Evolutionary conservation across 1,140 invertebrate species (phyloP), one percentile per base, ranked within the genome.

Genomic region (Charaxes varanes): DNA sequence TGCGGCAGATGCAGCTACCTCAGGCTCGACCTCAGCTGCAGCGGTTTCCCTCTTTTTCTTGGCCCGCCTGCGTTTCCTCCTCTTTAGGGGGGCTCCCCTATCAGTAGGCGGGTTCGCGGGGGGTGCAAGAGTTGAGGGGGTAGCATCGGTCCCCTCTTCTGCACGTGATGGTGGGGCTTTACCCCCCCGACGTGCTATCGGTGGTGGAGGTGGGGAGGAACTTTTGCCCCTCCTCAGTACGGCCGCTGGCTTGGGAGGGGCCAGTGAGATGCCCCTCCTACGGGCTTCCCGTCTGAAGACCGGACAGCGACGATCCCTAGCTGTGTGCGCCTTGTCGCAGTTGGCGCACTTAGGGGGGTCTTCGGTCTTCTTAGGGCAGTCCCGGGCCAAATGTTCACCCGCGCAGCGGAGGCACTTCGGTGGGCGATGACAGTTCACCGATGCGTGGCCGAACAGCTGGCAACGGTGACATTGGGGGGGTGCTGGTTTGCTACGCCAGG

Each of bases 381-480:
- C 18, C 8, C 15, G 15, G 6, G 31, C 41, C 4, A 1, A 6
- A 6, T 34, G 32, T 5, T 34, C 18, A 6, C 19, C 33, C 7
- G 10, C 21, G 14, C 33, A 36, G 7, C 21, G 19, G 2, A 36
- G 13, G 14, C 33, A 36, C 2, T 14, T 12, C 6, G 8, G 7
- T 0, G 6, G 11, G 0, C 41, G 11, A 24, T 51, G 30, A 23
- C 56, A 63, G 33, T 53, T 43, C 0, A 11, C 13, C 2, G 53
- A 45, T 0, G 40, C 38, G 15, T 64, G 53, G 1, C 50, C 26
- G 32, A 52, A 61, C 4, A 10, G 13, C 37, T 64, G 61, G 41
- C 56, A 61, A 0, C 37, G 36, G 24, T 60, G 42, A 14, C 53
- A 63, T 21, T 60, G 60, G 0, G 52, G 37, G 6, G 41, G 31